phyloP scores from a whole-genome alignment of 1,140 invertebrate genomes.

The Trachelipus rathkii region DNA sequence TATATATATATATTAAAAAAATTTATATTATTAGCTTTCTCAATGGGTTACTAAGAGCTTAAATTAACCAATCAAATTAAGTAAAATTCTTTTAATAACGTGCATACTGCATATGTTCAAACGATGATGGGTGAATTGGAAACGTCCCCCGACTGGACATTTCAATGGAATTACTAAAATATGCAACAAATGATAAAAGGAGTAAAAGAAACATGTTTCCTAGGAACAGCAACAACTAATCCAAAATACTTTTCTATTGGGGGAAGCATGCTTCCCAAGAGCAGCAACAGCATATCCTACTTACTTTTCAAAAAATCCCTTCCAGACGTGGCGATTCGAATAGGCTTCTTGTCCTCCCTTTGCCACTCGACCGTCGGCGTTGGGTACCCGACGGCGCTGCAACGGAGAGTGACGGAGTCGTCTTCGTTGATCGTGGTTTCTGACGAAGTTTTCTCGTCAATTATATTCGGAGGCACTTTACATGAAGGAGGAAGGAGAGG shows the following conservation, averaged over 20 bases:
- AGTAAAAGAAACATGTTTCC: background rate
- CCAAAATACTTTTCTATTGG: background rate
- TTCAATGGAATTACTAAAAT: too few relatives aligned
- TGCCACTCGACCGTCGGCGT: slow-evolving; percentile 44
- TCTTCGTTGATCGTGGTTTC: slow-evolving; percentile 60
- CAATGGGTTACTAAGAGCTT: too few relatives aligned
- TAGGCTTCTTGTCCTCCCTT: slow-evolving; percentile 32
- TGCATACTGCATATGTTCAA: too few relatives aligned
- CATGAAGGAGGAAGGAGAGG: background rate
- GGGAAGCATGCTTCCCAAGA: background rate
- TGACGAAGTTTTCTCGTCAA: slow-evolving; percentile 48
- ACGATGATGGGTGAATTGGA: too few relatives aligned
- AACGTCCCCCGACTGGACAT: too few relatives aligned
- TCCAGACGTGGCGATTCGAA: background rate
- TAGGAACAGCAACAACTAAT: background rate
- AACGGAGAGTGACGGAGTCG: slow-evolving; percentile 74
- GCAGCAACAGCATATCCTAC: background rate
- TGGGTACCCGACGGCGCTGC: slow-evolving; percentile 66
- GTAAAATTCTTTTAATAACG: too few relatives aligned
- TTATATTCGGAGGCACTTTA: slow-evolving; percentile 50
- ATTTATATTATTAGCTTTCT: too few relatives aligned
- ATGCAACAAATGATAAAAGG: too few relatives aligned
- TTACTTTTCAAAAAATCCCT: background rate
- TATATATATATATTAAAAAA: too few relatives aligned
- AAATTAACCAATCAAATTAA: too few relatives aligned